Evolutionary conservation across 2,113 vertebrate species (phyloP).

Genomic region (Microcebus lehilahytsara): DNA sequence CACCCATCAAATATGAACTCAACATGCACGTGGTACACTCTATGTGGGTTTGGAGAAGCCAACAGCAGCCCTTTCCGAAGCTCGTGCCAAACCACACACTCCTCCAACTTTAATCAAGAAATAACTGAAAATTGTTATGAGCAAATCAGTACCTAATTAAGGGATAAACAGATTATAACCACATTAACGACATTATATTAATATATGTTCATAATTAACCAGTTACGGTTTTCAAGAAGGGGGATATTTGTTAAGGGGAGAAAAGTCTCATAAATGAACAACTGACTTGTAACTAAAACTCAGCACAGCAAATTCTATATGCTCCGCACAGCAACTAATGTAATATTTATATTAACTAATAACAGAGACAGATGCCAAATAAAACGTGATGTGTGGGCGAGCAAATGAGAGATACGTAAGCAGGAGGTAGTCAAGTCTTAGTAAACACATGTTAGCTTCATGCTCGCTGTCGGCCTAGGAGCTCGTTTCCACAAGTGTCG

Average conservation of each 20-base stretch:
- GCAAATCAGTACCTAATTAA: background rate
- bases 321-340: background rate
- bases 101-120: background rate
- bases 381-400: background rate
- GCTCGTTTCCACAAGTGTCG: background rate
- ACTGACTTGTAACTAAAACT: constrained; percentile 11
- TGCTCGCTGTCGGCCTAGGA: background rate
- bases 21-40: background rate
- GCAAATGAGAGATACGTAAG: background rate
- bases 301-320: background rate
- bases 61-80: background rate
- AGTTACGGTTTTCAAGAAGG: constrained; percentile 2
- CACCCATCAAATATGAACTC: background rate
- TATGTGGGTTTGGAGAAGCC: background rate
- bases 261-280: background rate
- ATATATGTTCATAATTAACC: background rate
- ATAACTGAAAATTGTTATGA: background rate
- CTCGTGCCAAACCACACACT: background rate
- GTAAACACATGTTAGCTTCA: background rate
- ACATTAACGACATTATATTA: background rate
- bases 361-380: background rate
- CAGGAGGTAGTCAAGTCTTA: background rate
- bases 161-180: background rate
- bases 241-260: background rate
- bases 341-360: background rate